phyloP scores from a whole-genome alignment of 2,113 vertebrate species.

The Rhinichthys klamathensis region DNA sequence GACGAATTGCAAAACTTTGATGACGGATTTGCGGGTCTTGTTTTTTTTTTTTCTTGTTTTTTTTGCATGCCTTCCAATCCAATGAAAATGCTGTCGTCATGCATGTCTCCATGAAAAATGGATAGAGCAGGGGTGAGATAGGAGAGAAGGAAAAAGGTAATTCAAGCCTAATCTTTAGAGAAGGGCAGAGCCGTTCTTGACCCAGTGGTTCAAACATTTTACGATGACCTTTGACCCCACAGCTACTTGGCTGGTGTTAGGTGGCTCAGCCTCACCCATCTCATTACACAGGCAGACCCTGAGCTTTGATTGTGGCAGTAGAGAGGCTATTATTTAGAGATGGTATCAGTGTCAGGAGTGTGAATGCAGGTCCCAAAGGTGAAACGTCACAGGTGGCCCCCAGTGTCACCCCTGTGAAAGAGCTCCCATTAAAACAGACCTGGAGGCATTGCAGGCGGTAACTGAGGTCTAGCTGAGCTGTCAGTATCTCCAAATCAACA shows the following conservation, averaged over 20 bases:
- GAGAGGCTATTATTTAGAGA: slow-evolving; percentile 74
- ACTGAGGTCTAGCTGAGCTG: not conserved
- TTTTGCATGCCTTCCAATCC: slow-evolving; percentile 58
- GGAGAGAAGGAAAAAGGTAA: slow-evolving; percentile 67
- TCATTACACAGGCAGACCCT: slow-evolving; percentile 26
- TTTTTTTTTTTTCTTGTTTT: too few species aligned
- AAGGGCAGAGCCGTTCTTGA: slow-evolving; percentile 73
- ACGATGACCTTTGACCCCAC: slow-evolving; percentile 74
- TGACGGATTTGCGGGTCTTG: too few species aligned
- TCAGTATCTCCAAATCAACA: not conserved
- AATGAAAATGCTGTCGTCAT: slow-evolving; percentile 58
- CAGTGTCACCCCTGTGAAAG: slow-evolving; percentile 51
- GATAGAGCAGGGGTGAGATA: slow-evolving; percentile 61
- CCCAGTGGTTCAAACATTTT: slow-evolving; percentile 76
- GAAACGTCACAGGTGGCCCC: slow-evolving; percentile 72
- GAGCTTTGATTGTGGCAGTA: slow-evolving; percentile 60
- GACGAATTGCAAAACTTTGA: too few species aligned
- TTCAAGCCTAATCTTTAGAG: slow-evolving; percentile 74
- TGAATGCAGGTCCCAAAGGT: slow-evolving; percentile 70
- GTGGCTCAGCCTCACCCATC: slow-evolving; percentile 59
- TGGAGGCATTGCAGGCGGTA: slow-evolving; percentile 24
- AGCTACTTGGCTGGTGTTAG: slow-evolving; percentile 71
- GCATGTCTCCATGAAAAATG: slow-evolving; percentile 65
- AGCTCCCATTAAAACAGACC: slow-evolving; percentile 42
- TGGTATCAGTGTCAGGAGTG: slow-evolving; percentile 77